Evolutionary conservation across 2,113 vertebrate species (phyloP), one percentile per base, ranked within the genome.

Genomic region (Enhydra lutris): DNA sequence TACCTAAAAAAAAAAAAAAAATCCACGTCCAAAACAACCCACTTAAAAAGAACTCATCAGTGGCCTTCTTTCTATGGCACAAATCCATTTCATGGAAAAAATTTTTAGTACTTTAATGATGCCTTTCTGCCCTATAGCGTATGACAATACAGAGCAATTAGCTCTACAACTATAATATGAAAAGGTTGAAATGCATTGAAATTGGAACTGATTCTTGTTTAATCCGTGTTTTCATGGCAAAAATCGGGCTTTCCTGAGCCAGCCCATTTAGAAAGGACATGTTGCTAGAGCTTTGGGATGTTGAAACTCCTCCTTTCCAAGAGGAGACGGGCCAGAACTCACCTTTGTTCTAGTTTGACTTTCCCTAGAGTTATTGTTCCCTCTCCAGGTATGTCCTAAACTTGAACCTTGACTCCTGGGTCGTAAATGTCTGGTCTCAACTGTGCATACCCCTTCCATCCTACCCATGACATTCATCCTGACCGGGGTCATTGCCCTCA

Each of bases 131-230:
- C 95, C 96, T 92, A 78, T 8, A 24, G 69, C 79, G 63, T 71
- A 65, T 6, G 91, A 97, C 91, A 96, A 39, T 84, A 74, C 96
- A 71, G 96, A 98, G 21, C 73, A 98, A 96, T 98, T 98, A 65
- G 31, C 97, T 98, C 94, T 91, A 95, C 97, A 92, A 91, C 74
- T 96, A 23, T n/a, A 93, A 36, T 96, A 73, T 57, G 83, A 95
- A 90, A 63, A 96, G 17, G 96, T 1, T 84, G 61, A 93, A 93
- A 97, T 81, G 95, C 15, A 87, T 96, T 98, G 97, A 92, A 97
- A 92, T 96, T 90, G 89, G 87, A 98, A 98, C 61, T 97, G 42
- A 97, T 98, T 98, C 98, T 86, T 95, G 50, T 95, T 71, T 74
- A 97, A 93, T 97, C 59, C 61, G 57, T 96, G 91, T 95, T 97